Evolutionary conservation across 2,888 invertebrate genomes (phyloP).

Genomic region (Synanthedon myopaeformis): DNA sequence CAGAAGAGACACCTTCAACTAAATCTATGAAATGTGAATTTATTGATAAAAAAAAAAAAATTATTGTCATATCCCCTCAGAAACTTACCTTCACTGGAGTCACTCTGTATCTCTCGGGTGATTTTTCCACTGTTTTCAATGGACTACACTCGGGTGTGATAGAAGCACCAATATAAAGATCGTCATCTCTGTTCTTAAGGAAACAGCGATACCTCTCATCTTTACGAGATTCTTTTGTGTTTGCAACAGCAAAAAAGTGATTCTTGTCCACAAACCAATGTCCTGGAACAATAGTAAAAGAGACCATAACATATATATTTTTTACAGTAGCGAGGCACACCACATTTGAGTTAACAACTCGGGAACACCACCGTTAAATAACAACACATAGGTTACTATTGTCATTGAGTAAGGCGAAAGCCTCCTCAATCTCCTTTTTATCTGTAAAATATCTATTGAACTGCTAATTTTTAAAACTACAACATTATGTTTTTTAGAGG

Average conservation of each 20-base stretch:
- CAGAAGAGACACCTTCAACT: background rate
- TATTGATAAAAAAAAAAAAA: background rate
- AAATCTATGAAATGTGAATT: background rate
- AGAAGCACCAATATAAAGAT: conserved; percentile 90
- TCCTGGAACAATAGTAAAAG: conserved; percentile 40
- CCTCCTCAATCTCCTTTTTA: too few relatives aligned
- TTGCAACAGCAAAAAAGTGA: conserved; percentile 97
- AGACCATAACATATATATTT: background rate
- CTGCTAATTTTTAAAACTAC: too few relatives aligned
- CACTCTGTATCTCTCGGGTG: conserved; percentile 88
- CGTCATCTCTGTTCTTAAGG: conserved; percentile 93
- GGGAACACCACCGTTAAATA: too few relatives aligned
- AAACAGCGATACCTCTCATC: conserved; percentile 96
- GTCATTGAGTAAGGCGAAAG: too few relatives aligned
- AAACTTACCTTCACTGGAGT: conserved; percentile 77
- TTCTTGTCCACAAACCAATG: conserved; percentile 97
- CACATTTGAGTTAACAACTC: too few relatives aligned
- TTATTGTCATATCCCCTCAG: background rate
- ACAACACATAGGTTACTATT: too few relatives aligned
- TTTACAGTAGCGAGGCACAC: background rate
- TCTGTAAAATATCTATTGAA: too few relatives aligned
- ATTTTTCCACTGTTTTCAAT: conserved; percentile 92
- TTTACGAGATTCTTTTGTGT: conserved; percentile 94
- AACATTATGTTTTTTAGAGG: too few relatives aligned
- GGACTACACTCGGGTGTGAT: conserved; percentile 95